phyloP scores from a whole-genome alignment of 2,797 vertebrate genomes.

The Aplochiton taeniatus region DNA sequence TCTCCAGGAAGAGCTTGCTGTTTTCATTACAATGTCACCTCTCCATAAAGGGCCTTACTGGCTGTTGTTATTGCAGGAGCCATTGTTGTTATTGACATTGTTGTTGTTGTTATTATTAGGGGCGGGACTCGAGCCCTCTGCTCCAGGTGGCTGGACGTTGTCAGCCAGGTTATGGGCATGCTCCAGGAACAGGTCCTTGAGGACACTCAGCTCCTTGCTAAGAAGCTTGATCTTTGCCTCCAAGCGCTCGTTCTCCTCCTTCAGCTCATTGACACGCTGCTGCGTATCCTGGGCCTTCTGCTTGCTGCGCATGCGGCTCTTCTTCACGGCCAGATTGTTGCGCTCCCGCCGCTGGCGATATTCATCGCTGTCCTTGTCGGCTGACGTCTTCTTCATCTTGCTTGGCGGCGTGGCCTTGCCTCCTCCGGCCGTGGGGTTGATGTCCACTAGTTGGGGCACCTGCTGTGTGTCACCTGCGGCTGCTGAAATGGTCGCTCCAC shows the following conservation, averaged over 20 bases:
- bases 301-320: slow-evolving; percentile 97
- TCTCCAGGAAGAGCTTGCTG: too few relatives aligned
- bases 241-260: slow-evolving; percentile 97
- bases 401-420: slow-evolving; percentile 85
- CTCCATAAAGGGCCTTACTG: slow-evolving; percentile 55
- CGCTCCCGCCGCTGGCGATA: slow-evolving; percentile 91
- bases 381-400: slow-evolving; percentile 84
- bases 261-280: slow-evolving; percentile 95
- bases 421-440: slow-evolving; percentile 74
- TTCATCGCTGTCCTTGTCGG: slow-evolving; percentile 93
- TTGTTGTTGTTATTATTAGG: slow-evolving; percentile 55
- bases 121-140: slow-evolving; percentile 70
- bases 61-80: slow-evolving; percentile 32
- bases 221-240: slow-evolving; percentile 98
- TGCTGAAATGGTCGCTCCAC: slow-evolving; percentile 35
- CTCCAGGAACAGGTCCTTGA: slow-evolving; percentile 98
- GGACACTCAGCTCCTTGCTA: slow-evolving; percentile 95
- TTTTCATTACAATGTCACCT: not conserved
- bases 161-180: slow-evolving; percentile 96
- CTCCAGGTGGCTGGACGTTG: slow-evolving; percentile 82
- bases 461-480: slow-evolving; percentile 74
- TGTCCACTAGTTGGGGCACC: slow-evolving; percentile 85
- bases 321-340: slow-evolving; percentile 98
- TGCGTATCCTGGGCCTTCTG: slow-evolving; percentile 97
- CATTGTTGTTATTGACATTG: slow-evolving; percentile 38